These are phyloP conservation scores for Corythoichthys haematopterus DNA, from an alignment of 2,113 vertebrate genomes.

Conservation along the genomic window DNA sequence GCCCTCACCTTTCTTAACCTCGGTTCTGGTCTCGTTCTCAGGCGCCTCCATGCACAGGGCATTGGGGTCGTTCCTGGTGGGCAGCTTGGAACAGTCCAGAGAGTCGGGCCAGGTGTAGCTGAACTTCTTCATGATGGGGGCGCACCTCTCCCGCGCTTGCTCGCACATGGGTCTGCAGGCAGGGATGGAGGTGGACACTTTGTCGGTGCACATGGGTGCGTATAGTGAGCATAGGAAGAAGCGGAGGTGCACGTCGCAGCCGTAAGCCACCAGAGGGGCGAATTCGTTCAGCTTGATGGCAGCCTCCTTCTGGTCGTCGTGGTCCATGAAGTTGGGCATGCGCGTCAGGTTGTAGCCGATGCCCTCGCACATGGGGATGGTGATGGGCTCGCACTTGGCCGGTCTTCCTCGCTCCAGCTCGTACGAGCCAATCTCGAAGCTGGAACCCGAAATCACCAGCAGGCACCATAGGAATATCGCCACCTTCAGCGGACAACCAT, in stretches of 20 bases:
- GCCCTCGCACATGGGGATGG: conserved; percentile 93
- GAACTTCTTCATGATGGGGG: conserved; percentile 96
- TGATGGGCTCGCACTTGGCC: conserved; percentile 88
- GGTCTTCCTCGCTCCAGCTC: conserved; percentile 83
- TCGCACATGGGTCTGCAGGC: conserved; percentile 99
- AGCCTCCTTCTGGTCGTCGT: conserved; percentile 90
- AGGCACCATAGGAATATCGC: conserved; percentile 71
- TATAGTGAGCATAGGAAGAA: conserved; percentile 98
- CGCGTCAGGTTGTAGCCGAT: conserved; percentile 98
- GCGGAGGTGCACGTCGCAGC: conserved; percentile 91
- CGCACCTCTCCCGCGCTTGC: conserved; percentile 87
- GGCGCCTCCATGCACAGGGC: conserved; percentile 97
- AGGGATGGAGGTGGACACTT: conserved; percentile 93
- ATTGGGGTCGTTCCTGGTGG: conserved; percentile 92
- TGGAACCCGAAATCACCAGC: conserved; percentile 71
- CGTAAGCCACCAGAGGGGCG: conserved; percentile 89
- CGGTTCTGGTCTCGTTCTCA: conserved; percentile 81
- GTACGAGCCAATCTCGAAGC: conserved; percentile 82
- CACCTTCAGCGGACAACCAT: conserved; percentile 58
- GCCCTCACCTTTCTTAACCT: conserved; percentile 80
- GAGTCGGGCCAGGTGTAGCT: conserved; percentile 95
- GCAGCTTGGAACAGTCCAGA: conserved; percentile 86
- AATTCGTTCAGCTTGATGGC: conserved; percentile 91
- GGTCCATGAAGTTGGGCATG: conserved; percentile 95
- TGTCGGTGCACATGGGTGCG: conserved; percentile 96